Evolutionary conservation across 2,113 vertebrate genomes (phyloP).

Genomic region (Pelmatolapia mariae): DNA sequence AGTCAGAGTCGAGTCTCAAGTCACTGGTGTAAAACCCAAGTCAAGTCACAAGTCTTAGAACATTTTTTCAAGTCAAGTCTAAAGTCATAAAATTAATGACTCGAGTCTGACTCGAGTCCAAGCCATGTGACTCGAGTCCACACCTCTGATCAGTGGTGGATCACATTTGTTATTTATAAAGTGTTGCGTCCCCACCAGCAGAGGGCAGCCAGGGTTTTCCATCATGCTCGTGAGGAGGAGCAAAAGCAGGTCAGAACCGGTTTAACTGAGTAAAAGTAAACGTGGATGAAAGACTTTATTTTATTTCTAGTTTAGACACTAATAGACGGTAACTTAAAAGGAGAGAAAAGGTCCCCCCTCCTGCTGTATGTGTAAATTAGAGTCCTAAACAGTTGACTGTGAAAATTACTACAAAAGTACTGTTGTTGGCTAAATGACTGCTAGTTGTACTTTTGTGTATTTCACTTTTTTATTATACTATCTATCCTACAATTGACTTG

Average conservation of each 20-base stretch:
- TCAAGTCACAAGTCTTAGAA: too few relatives aligned
- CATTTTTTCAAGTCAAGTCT: too few relatives aligned
- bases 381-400: not conserved
- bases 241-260: conserved; percentile 28
- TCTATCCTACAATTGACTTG: not conserved
- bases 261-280: not conserved
- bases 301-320: not conserved
- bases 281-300: not conserved
- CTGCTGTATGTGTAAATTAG: not conserved
- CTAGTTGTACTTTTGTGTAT: not conserved
- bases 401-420: not conserved
- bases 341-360: not conserved
- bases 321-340: not conserved
- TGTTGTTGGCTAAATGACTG: not conserved
- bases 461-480: not conserved
- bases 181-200: not conserved
- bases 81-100: too few relatives aligned
- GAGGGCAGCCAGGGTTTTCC: not conserved
- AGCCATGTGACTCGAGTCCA: too few relatives aligned
- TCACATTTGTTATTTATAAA: not conserved
- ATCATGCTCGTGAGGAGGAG: fast-evolving
- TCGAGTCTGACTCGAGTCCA: too few relatives aligned
- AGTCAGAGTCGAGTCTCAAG: too few relatives aligned
- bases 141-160: not conserved
- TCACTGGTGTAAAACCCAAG: too few relatives aligned